phyloP scores from a whole-genome alignment of 2,113 vertebrate species.

The Thomomys bottae region DNA sequence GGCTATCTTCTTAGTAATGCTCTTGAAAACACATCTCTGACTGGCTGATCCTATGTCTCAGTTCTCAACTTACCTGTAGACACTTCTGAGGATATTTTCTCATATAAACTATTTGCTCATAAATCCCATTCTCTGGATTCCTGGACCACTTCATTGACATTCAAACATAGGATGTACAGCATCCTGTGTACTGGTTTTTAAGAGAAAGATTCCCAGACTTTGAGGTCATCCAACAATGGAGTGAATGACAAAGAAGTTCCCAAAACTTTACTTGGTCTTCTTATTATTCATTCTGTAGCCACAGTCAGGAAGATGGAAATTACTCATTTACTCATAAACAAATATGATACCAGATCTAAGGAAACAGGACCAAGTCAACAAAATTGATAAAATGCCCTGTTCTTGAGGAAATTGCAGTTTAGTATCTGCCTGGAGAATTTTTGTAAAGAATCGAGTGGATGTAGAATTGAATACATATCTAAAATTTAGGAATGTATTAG shows the following conservation, averaged over 20 bases:
- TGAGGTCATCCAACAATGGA: neutral
- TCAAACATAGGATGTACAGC: neutral
- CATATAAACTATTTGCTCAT: neutral
- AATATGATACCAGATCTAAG: neutral
- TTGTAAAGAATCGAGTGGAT: neutral
- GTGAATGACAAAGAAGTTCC: neutral
- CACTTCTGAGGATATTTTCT: slow-evolving; percentile 17
- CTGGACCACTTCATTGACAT: neutral
- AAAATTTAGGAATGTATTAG: neutral
- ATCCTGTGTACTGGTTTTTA: neutral
- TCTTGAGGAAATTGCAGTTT: neutral
- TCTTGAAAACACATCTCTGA: neutral
- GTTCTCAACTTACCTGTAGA: neutral
- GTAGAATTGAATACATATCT: neutral
- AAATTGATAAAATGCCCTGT: neutral
- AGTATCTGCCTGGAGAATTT: neutral
- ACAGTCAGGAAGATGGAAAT: neutral
- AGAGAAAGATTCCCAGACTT: neutral
- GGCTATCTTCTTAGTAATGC: neutral
- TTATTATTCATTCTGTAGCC: neutral
- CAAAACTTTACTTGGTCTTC: neutral
- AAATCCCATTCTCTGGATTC: neutral
- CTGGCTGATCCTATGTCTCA: neutral
- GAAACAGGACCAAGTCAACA: neutral
- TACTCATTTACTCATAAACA: neutral